Evolutionary conservation across 2,888 invertebrate species (phyloP).

Genomic region (Drosophila fulvimacula): DNA sequence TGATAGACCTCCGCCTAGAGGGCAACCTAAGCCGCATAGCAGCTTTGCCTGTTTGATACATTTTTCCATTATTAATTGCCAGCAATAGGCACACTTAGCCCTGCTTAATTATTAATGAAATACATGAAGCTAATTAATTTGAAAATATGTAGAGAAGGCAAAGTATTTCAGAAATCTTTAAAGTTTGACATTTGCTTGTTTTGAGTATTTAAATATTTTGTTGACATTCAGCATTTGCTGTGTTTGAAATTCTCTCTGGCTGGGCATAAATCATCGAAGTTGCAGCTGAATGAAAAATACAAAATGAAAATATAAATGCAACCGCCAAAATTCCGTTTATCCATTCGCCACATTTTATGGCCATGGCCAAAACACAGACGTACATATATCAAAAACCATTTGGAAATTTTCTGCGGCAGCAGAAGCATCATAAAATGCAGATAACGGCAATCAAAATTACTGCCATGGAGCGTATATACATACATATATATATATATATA

Average conservation of each 20-base stretch:
- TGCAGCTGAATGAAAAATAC: constrained; percentile 6
- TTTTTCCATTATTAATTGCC: constrained; percentile 4
- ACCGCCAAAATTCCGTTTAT: constrained; percentile 29
- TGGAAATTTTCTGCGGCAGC: constrained; percentile 58
- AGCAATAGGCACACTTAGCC: not conserved
- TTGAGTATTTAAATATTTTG: constrained; percentile 5
- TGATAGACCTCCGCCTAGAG: not conserved
- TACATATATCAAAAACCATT: constrained; percentile 69
- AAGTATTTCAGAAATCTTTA: not conserved
- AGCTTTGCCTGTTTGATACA: not conserved
- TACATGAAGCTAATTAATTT: not conserved
- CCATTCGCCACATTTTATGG: constrained; percentile 67
- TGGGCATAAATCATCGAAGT: constrained; percentile 39
- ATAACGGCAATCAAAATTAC: constrained; percentile 72
- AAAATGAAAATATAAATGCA: constrained; percentile 21
- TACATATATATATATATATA: constrained; percentile 18
- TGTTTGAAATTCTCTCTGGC: constrained; percentile 3
- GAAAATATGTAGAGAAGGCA: not conserved
- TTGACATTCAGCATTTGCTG: not conserved
- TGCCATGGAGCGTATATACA: not conserved
- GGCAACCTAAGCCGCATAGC: not conserved
- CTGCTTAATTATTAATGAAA: constrained; percentile 1
- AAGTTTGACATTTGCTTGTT: constrained; percentile 1
- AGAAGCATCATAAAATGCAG: constrained; percentile 78
- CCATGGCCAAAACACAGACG: constrained; percentile 41